A percentile compares a stretch with the other conserved stretches of the same genome.
Conservation (phyloP, 2,113 vertebrate species). For the Lamprologus lemairii region DNA sequence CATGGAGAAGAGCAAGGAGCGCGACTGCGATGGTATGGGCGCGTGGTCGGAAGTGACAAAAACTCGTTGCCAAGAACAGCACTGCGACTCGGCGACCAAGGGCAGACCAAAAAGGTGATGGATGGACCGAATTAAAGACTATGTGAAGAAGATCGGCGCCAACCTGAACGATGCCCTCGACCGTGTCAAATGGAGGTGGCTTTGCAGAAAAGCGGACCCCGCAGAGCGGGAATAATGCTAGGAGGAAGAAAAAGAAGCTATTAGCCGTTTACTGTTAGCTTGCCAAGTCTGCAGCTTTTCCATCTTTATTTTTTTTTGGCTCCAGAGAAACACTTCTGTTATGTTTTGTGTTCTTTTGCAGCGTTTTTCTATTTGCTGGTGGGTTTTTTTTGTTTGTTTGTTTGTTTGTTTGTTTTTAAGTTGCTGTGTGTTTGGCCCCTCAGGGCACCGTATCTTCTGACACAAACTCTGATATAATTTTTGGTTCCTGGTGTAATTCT, state of each 20-base stretch:
- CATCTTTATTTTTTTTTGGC: not conserved
- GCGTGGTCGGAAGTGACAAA: not conserved
- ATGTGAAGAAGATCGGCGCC: not conserved
- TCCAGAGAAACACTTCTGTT: not conserved
- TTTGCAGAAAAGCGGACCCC: not conserved
- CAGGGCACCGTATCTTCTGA: not conserved
- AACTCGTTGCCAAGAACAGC: not conserved
- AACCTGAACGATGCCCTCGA: not conserved
- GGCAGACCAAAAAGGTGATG: not conserved
- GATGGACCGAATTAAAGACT: not conserved
- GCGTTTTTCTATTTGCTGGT: not conserved
- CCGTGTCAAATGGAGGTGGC: not conserved
- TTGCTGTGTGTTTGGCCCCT: not conserved
- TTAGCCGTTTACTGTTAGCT: not conserved
- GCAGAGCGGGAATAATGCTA: not conserved
- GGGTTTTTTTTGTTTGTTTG: rapidly evolving
- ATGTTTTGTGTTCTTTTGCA: not conserved
- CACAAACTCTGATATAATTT: not conserved
- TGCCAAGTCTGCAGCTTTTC: not conserved
- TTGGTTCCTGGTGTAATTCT: not conserved
- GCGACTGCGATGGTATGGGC: not conserved
- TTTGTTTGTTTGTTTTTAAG: not conserved
- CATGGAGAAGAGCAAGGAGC: not conserved
- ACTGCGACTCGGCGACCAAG: not conserved
- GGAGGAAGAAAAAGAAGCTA: not conserved